A percentile compares a stretch with the other conserved stretches of the same genome.
These are phyloP conservation scores for Scaptomyza cyrtandrae DNA, from an alignment of 2,888 invertebrate genomes.

Conservation along the genomic window DNA sequence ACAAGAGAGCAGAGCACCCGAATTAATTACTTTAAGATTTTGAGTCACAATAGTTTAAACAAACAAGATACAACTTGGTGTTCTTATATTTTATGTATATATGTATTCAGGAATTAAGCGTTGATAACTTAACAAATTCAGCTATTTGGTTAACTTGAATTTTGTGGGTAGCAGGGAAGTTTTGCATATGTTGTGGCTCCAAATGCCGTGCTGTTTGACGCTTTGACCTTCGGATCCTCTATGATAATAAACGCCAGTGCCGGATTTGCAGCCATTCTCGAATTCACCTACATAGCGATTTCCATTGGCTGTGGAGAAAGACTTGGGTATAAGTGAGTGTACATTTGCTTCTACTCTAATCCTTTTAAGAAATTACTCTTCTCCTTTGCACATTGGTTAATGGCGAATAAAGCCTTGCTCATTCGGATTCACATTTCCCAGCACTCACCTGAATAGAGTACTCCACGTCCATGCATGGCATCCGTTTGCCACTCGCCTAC, in stretches of 20 bases:
- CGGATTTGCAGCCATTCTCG: constrained; percentile 79
- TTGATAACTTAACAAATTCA: constrained; percentile 3
- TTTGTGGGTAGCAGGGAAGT: constrained; percentile 66
- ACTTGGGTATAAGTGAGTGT: too few species aligned
- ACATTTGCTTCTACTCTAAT: too few species aligned
- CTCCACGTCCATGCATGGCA: constrained; percentile 78
- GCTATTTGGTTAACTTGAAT: not conserved
- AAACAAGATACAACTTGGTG: too few species aligned
- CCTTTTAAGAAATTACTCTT: too few species aligned
- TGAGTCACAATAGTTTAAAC: too few species aligned
- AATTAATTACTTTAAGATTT: too few species aligned
- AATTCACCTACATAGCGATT: constrained; percentile 83
- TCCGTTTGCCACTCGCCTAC: constrained; percentile 83
- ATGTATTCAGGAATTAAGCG: constrained; percentile 3
- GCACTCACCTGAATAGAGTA: constrained; percentile 73
- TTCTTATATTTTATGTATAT: too few species aligned
- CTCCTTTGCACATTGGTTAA: too few species aligned
- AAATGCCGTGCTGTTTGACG: constrained; percentile 81
- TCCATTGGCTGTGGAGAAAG: constrained; percentile 72
- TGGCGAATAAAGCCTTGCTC: too few species aligned
- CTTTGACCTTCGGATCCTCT: constrained; percentile 62
- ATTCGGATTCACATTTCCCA: too few species aligned
- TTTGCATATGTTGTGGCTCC: constrained; percentile 78
- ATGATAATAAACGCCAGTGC: constrained; percentile 81
- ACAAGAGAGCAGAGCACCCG: too few species aligned